Evolutionary conservation across 2,888 invertebrate species (phyloP), one percentile per base, ranked within the genome.

Genomic region (Helicoverpa assulta): DNA sequence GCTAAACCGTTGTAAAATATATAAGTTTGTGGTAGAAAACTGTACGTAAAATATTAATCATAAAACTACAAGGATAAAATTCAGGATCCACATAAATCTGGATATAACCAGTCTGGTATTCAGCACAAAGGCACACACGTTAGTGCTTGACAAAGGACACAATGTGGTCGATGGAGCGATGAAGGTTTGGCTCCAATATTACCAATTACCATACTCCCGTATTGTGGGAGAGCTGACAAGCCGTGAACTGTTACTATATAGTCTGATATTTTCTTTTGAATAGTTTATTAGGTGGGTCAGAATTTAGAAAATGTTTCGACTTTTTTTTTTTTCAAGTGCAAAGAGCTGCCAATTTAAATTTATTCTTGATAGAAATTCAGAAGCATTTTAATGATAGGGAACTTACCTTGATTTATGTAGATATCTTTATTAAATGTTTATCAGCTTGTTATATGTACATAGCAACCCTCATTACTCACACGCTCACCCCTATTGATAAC

Each of bases 151-250:
- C 47, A 47, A 47, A 16, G 6, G 47, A n/a, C 6, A 47, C 47
- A 47, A 47, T 47, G 47, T 16, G 47, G n/a, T 47, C 47, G 47
- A 47, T 47, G 47, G 47, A 47, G 47, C 47, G n/a, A 47, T 47
- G 47, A 43, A 43, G 43, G n/a, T n/a, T 47, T 3, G 47, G 16
- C n/a, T 47, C 47, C 6, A n/a, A 47, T 47, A 47, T 47, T 16
- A 47, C 47, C n/a, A 47, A 47, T 47, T 16, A 47, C 47, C n/a
- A 47, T 47, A n/a, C n/a, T 47, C 47, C 47, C 47, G n/a, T 47
- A 47, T n/a, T 47, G 47, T 47, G 5, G 47, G 0, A 0, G 0
- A 6, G n/a, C n/a, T 47, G n/a, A 47, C 47, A n/a, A 47, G n/a
- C 47, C n/a, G 16, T 47, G 47, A 43, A 16, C 43, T 40, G 40